A percentile compares a stretch with the other conserved stretches of the same genome.
Evolutionary conservation across 2,797 vertebrate genomes (phyloP).

Genomic region (Morus bassanus): DNA sequence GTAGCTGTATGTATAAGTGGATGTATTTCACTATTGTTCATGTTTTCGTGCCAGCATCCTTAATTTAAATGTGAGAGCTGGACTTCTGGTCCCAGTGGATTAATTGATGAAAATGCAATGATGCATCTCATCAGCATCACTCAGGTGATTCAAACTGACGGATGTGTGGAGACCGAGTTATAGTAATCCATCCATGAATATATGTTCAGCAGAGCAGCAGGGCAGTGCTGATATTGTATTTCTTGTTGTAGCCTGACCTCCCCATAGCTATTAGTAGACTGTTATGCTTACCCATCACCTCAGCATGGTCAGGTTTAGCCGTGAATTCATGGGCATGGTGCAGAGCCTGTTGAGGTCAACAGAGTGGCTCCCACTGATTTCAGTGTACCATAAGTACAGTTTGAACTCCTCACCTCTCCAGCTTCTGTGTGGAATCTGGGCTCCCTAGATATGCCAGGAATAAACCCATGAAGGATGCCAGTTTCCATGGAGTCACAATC

Average conservation of each 20-base stretch:
- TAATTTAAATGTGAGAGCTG: neutral
- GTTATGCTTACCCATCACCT: rapidly evolving
- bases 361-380: neutral
- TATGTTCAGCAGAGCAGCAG: neutral
- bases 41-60: neutral
- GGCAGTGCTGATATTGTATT: neutral
- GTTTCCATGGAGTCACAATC: neutral
- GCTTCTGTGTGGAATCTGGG: neutral
- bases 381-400: neutral
- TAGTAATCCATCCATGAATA: neutral
- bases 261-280: rapidly evolving
- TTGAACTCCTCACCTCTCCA: neutral
- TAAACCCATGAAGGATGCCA: neutral
- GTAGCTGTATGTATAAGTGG: neutral
- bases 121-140: neutral
- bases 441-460: neutral
- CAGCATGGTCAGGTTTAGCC: neutral
- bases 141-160: neutral
- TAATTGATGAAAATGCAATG: neutral
- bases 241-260: neutral
- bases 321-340: neutral
- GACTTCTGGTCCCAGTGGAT: neutral
- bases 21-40: neutral
- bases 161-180: neutral
- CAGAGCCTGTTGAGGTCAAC: neutral